phyloP scores from a whole-genome alignment of 1,140 invertebrate species.

The Danaus melanippus region DNA sequence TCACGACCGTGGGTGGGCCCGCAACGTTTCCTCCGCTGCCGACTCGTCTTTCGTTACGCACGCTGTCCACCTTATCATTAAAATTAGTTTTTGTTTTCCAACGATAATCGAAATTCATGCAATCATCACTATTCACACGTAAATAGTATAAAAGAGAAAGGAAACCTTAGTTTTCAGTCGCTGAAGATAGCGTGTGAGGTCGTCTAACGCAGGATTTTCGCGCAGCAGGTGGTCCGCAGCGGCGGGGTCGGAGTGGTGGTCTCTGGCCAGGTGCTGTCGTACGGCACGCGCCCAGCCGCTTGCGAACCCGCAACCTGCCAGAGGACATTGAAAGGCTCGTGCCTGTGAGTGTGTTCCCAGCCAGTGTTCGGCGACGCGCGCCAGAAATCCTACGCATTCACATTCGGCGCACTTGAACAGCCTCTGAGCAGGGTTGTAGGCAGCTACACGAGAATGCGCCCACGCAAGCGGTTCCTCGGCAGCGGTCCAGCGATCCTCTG shows the following conservation, averaged over 20 bases:
- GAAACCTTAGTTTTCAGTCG: slow-evolving; percentile 76
- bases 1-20: slow-evolving; percentile 24
- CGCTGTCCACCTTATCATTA: slow-evolving; percentile 15
- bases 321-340: slow-evolving; percentile 80
- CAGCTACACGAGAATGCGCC: slow-evolving; percentile 80
- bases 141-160: no score
- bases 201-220: slow-evolving; percentile 81
- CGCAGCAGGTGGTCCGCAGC: slow-evolving; percentile 74
- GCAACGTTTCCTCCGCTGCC: slow-evolving; percentile 22
- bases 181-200: slow-evolving; percentile 81
- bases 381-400: slow-evolving; percentile 84
- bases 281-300: slow-evolving; percentile 84
- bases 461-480: slow-evolving; percentile 79
- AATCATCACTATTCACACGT: no score
- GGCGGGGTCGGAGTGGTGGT: slow-evolving; percentile 75
- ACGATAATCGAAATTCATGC: no score
- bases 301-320: slow-evolving; percentile 78
- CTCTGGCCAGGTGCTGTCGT: slow-evolving; percentile 79
- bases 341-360: slow-evolving; percentile 85
- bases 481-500: slow-evolving; percentile 79
- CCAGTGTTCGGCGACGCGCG: slow-evolving; percentile 87
- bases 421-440: slow-evolving; percentile 81
- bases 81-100: no score
- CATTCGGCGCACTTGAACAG: slow-evolving; percentile 84
- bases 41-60: slow-evolving; percentile 24